Base-by-base conservation (phyloP, 2,113 vertebrate genomes). In the Eira barbara region DNA sequence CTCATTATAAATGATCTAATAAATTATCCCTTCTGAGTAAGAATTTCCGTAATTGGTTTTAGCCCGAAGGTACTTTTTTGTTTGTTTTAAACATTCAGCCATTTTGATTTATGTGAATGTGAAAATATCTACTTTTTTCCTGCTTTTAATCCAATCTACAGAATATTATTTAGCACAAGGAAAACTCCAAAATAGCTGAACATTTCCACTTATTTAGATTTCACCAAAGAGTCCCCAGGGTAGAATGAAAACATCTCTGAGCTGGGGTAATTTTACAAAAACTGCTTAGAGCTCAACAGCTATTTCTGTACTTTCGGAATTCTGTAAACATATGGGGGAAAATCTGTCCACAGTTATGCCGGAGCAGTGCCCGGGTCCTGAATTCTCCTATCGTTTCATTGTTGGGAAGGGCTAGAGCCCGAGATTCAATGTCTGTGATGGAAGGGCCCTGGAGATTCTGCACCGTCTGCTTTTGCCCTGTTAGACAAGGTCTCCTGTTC, bases 191-290 rank as follows among this genome's bases (percentile, higher is more conserved):
- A 98, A 97, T 98, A 98, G 97, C 97, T 93, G 93, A 98, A 97
- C n/a, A 91, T 98, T 98, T 97, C 95, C 97, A 98, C 95, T 96
- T 97, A 98, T 97, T 98, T 98, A 98, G 96, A 97, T 97, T 98
- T 98, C 91, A 97, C 97, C 93, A 88, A 93, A 86, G 84, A 97
- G 94, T 98, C 97, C 98, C 97, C 61, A 97, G 97, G 97, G 96
- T 91, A 96, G 94, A 95, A 98, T 84, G 96, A 98, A 98, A 98
- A 98, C 97, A 97, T 98, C 91, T 97, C 92, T 13, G 57, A 96
- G 94, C 88, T 95, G 73, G 97, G 94, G 86, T 91, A 97, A 95
- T 97, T 97, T 98, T 97, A 97, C 91, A 98, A 98, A 98, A 98
- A 96, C 97, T 98, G 96, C 95, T 98, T 97, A 97, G 97, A 93